Evolutionary conservation across 2,797 vertebrate species (phyloP), one percentile per base, ranked within the genome.

Genomic region (Aldrovandia affinis): DNA sequence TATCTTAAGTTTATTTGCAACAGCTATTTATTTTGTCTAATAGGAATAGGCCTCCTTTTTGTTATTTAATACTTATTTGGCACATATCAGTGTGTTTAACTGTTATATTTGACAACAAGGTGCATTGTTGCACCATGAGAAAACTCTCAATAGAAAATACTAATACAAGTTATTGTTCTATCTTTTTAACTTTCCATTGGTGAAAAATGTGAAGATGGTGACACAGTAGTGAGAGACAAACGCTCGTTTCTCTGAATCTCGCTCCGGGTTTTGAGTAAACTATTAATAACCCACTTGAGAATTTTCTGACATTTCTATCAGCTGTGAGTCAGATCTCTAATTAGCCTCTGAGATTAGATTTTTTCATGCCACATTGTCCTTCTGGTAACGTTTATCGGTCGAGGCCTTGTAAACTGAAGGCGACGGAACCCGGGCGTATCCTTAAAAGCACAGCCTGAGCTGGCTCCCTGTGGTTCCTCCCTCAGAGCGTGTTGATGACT

Each of bases 231-330:
- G 84, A 25, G 79, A 68, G 44, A 12, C 57, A 81, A 85, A 86
- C 87, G 30, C 44, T 30, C 18, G 44, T 70, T 70, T 75, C 39
- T 75, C 28, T 1, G 70, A 42, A 44, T 22, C 70, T 75, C 87
- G 88, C 86, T 2, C 55, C 47, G 87, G 87, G 89, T 92, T 92
- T 92, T 91, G 93, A 94, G 93, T 91, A 83, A 86, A 89, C 94
- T 95, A 94, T 94, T 95, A 95, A 91, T 90, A 88, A 85, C 86
- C 84, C 61, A 92, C 90, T 88, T 86, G 91, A 94, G 92, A 92
- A 88, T 86, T 85, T 83, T 91, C 91, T 95, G 94, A 94, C 94
- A 95, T 95, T 94, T 95, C 93, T 93, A 94, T 95, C 94, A 95
- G 47, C 87, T 84, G 85, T 89, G 89, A 90, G 90, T 92, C 90